Conservation (phyloP, 2,113 vertebrate species). For the Myodes glareolus region DNA sequence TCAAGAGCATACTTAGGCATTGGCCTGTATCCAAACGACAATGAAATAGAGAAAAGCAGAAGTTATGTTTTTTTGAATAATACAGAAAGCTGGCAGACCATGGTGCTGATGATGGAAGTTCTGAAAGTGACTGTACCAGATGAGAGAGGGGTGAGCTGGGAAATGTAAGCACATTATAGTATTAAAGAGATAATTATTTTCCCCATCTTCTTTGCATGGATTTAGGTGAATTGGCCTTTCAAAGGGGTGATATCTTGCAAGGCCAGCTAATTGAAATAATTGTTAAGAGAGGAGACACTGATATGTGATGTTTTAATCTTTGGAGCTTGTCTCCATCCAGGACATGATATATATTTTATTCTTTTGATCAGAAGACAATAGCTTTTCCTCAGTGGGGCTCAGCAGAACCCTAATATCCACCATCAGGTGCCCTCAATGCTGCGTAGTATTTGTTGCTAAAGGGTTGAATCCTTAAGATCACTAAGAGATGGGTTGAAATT, state of each 20-base stretch:
- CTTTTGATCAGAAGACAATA: background rate
- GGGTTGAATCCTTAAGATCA: background rate
- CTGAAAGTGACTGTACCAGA: too few species aligned
- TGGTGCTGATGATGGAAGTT: background rate
- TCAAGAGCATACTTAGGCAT: background rate
- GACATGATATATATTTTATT: background rate
- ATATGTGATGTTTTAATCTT: background rate
- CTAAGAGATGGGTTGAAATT: background rate
- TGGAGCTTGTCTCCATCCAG: background rate
- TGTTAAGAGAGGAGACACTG: background rate
- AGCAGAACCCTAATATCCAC: background rate
- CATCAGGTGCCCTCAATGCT: too few species aligned
- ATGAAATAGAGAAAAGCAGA: background rate
- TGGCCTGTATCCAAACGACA: background rate
- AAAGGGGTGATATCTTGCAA: background rate
- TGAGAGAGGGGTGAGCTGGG: too few species aligned
- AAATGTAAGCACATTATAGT: background rate
- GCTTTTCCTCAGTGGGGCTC: background rate
- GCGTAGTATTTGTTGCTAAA: background rate
- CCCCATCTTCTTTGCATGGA: too few species aligned
- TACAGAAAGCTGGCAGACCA: background rate
- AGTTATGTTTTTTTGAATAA: background rate
- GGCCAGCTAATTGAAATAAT: background rate
- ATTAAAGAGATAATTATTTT: background rate
- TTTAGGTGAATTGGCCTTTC: background rate